Percentiles rank a stretch among this genome's conserved stretches.
Evolutionary conservation across 1,140 invertebrate species (phyloP).

Genomic region (Orchestia grillus): DNA sequence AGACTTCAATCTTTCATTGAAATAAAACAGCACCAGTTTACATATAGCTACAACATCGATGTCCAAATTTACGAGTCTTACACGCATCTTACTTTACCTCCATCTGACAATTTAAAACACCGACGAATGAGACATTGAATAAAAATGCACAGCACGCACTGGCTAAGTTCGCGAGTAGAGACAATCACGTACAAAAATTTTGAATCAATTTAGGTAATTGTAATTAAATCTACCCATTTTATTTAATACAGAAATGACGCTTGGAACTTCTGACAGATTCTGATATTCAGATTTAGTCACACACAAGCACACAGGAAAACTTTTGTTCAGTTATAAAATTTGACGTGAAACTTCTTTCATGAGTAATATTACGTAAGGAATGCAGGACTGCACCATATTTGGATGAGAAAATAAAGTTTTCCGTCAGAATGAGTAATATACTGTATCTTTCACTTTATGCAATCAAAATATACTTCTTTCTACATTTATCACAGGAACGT

Average conservation of each 20-base stretch:
- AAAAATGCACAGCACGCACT: neutral
- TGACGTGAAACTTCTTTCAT: neutral
- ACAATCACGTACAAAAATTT: neutral
- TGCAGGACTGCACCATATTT: neutral
- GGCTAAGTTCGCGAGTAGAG: neutral
- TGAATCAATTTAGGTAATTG: neutral
- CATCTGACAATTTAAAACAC: slow-evolving; percentile 1
- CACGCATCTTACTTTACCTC: neutral
- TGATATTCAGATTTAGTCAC: neutral
- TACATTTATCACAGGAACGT: neutral
- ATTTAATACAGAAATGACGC: neutral
- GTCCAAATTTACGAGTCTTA: neutral
- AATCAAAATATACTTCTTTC: neutral
- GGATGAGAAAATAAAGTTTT: neutral
- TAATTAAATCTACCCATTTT: neutral
- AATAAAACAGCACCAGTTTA: slow-evolving; percentile 1
- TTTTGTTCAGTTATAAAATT: neutral
- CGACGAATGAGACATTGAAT: neutral
- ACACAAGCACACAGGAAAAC: neutral
- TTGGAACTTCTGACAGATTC: neutral
- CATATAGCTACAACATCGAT: neutral
- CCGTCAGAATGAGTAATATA: neutral
- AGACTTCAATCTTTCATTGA: neutral
- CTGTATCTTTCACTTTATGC: neutral
- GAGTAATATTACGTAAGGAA: neutral